phyloP scores from a whole-genome alignment of 2,888 invertebrate species.

The Eurytoma californica region DNA sequence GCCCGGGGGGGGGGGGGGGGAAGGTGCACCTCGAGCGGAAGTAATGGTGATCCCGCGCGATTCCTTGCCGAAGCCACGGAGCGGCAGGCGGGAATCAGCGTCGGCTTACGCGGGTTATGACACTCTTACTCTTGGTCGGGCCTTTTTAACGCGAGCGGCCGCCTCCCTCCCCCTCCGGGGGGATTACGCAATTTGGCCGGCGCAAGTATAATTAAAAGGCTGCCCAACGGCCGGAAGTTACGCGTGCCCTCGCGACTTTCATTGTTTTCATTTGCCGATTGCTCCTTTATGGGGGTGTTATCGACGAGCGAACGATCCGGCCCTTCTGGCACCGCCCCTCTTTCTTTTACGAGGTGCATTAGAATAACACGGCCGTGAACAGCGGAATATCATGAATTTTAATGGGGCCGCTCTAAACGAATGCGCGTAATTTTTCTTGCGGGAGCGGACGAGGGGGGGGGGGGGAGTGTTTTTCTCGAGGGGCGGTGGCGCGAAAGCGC shows the following conservation, averaged over 20 bases:
- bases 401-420: constrained; percentile 11
- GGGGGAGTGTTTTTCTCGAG: too few species aligned
- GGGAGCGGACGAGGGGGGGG: too few species aligned
- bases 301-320: background rate
- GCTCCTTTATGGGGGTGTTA: constrained; percentile 24
- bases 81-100: constrained; percentile 66
- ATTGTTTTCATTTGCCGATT: constrained; percentile 36
- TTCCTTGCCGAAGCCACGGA: constrained; percentile 63
- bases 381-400: constrained; percentile 17
- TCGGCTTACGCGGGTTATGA: constrained; percentile 70
- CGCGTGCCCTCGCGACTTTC: constrained; percentile 9
- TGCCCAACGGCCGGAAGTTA: constrained; percentile 19
- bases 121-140: constrained; percentile 58
- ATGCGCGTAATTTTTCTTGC: constrained; percentile 3
- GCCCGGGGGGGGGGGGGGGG: background rate
- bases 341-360: background rate
- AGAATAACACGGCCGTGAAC: background rate
- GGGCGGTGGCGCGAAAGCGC: background rate
- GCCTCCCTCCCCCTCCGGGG: background rate
- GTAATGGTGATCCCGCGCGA: constrained; percentile 71
- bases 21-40: constrained; percentile 67
- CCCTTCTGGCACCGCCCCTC: background rate
- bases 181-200: constrained; percentile 36
- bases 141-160: constrained; percentile 14
- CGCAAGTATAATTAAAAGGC: constrained; percentile 29